Conservation (phyloP, 2,113 vertebrate species). For the Cacatua alba region DNA sequence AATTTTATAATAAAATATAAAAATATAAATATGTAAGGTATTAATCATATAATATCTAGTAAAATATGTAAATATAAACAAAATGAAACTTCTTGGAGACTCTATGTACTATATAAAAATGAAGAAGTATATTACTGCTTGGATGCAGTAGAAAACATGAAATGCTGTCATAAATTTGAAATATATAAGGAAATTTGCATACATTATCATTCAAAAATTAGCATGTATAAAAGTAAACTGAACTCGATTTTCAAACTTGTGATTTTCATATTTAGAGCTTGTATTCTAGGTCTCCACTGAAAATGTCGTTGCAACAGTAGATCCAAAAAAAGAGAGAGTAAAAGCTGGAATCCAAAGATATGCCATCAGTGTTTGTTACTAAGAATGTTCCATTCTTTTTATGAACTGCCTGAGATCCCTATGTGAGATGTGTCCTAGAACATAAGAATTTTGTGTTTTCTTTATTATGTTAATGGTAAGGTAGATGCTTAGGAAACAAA, state of each 20-base stretch:
- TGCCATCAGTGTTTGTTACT: not conserved
- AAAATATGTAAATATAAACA: not conserved
- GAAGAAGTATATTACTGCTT: not conserved
- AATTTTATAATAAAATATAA: not conserved
- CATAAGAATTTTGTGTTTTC: not conserved
- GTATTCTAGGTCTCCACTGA: not conserved
- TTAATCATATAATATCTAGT: not conserved
- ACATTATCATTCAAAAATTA: not conserved
- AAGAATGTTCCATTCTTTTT: not conserved
- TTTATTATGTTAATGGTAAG: not conserved
- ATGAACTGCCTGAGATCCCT: not conserved
- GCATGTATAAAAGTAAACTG: not conserved
- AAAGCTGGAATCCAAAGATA: not conserved
- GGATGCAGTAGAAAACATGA: not conserved
- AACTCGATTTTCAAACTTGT: not conserved
- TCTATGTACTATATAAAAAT: not conserved
- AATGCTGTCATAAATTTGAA: not conserved
- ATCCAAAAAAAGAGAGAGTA: not conserved
- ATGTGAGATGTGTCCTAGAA: not conserved
- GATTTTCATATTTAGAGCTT: not conserved
- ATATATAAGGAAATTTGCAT: not conserved
- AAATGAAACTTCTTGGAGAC: not conserved
- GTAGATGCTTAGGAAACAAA: constrained; percentile 12
- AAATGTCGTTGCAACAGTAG: not conserved
- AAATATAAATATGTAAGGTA: not conserved